Conservation (phyloP, 1,140 invertebrate genomes). For the Dreissena rostriformis region DNA sequence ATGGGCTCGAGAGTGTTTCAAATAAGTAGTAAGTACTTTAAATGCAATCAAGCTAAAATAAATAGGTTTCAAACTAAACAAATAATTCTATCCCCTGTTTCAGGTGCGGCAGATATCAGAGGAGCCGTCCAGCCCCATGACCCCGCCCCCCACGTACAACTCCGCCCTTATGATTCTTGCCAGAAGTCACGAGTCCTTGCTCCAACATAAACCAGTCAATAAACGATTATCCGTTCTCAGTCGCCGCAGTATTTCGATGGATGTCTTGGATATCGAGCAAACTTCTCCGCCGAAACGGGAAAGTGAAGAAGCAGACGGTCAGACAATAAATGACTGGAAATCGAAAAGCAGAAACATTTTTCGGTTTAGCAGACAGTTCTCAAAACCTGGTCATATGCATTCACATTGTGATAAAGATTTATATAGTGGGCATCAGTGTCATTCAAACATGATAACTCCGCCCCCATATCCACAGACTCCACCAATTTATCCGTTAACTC, state of each 20-base stretch:
- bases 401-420: neutral
- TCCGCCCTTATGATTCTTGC: slow-evolving; percentile 70
- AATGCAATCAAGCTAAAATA: too few relatives aligned
- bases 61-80: too few relatives aligned
- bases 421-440: neutral
- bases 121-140: slow-evolving; percentile 66
- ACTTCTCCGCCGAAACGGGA: neutral
- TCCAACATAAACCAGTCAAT: slow-evolving; percentile 29
- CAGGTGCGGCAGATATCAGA: slow-evolving; percentile 63
- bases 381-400: slow-evolving; percentile 7
- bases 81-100: slow-evolving; percentile 13
- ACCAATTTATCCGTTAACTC: slow-evolving; percentile 9
- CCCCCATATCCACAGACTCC: slow-evolving; percentile 47
- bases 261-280: slow-evolving; percentile 34
- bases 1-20: too few relatives aligned
- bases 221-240: slow-evolving; percentile 48
- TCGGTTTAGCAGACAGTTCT: slow-evolving; percentile 47
- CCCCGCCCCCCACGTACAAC: slow-evolving; percentile 74
- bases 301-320: neutral
- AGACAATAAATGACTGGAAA: neutral
- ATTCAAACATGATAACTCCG: neutral
- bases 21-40: too few relatives aligned
- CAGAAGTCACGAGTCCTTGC: slow-evolving; percentile 69
- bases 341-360: slow-evolving; percentile 34
- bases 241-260: slow-evolving; percentile 65